These are phyloP conservation scores for Autographa pulchrina DNA, from an alignment of 2,888 invertebrate species.

Conservation along the genomic window DNA sequence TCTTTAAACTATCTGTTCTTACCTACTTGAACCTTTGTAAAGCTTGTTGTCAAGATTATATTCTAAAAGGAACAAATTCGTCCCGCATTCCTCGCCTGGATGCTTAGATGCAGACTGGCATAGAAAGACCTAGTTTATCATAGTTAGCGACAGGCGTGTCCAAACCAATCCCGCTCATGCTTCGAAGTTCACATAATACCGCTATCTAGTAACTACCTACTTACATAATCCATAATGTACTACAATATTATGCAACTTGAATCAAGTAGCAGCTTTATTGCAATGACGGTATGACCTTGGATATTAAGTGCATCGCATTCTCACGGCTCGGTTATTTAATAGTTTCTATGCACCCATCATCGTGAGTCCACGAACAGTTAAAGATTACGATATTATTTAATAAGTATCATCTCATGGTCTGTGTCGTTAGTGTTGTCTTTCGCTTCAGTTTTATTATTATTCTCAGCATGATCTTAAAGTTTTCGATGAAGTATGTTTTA, in stretches of 20 bases:
- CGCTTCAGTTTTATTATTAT: neutral
- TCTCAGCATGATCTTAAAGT: no score
- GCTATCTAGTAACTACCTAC: neutral
- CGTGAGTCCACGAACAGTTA: neutral
- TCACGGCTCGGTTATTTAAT: slow-evolving; percentile 10
- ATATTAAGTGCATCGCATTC: slow-evolving; percentile 18
- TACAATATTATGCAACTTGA: neutral
- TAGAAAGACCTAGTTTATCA: neutral
- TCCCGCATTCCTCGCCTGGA: slow-evolving; percentile 1
- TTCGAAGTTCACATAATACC: slow-evolving; percentile 2
- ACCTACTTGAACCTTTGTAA: neutral
- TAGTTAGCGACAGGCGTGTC: neutral
- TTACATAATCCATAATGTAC: neutral
- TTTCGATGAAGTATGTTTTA: no score
- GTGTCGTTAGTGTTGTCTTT: neutral
- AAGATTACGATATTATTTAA: neutral
- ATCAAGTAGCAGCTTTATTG: neutral
- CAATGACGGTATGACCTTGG: slow-evolving; percentile 22
- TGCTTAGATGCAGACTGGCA: neutral
- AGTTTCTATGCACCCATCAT: neutral
- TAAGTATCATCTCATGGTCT: neutral
- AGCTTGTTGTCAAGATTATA: neutral
- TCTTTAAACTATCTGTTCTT: neutral
- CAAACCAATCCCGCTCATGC: neutral
- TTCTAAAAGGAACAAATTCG: neutral